Evolutionary conservation across 1,140 invertebrate species (phyloP), one percentile per base, ranked within the genome.

Genomic region (Calliphora vicina): DNA sequence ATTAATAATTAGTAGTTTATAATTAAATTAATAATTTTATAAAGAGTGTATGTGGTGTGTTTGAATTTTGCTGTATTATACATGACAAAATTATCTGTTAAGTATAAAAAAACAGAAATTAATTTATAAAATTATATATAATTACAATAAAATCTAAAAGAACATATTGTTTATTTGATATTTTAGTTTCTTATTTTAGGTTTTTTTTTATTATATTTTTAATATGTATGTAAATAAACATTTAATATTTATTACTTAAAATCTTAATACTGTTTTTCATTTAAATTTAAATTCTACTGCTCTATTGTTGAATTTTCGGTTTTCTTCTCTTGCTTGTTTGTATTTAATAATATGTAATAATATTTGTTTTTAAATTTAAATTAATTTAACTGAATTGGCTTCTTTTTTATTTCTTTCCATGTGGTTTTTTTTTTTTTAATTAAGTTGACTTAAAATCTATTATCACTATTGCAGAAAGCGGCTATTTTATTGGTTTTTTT

Each of bases 381-480:
- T 35, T 25, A 61, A 81, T 67, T 81, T 57, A 61, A 81, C 80
- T 81, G 45, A 81, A 57, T 81, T 81, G 35, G 74, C 74, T 43
- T 84, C 67, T 83, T 82, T 67, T 83, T 61, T 72, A 25, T 82
- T 67, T n/a, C n/a, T n/a, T n/a, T 82, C 20, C 73, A 57, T 61
- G 42, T 50, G 5, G 42, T 43, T 35, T 35, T 57, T 45, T 71
- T 71, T 82, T 23, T 71, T 73, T 82, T 78, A 78, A 78, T 82
- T 78, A 82, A 71, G 42, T 82, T 67, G 80, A 71, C 81, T 84
- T 84, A 84, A 90, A 86, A 90, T 90, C 89, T 90, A 90, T 90
- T 90, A 90, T 90, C 89, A 90, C 89, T 90, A 90, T 90, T 90
- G 89, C 88, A 90, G 88, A 90, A 89, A 87, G 88, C 88, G 88